Conservation (phyloP, 2,113 vertebrate species). For the Phaetusa simplex region DNA sequence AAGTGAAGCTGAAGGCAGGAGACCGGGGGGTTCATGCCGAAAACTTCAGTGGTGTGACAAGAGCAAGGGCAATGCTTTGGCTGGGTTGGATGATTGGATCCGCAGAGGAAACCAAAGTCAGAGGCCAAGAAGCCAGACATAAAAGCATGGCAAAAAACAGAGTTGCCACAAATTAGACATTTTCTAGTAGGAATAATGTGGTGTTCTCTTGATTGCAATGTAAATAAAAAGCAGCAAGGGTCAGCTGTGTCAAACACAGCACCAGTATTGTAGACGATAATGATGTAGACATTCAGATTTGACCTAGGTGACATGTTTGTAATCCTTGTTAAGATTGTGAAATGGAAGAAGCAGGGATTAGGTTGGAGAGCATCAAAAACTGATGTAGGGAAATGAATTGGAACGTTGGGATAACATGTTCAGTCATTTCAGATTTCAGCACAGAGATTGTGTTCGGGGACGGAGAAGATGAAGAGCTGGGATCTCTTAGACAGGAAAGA, state of each 20-base stretch:
- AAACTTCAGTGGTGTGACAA: not conserved
- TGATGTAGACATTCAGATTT: not conserved
- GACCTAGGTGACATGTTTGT: not conserved
- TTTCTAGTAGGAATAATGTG: not conserved
- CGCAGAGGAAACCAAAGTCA: not conserved
- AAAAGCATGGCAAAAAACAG: not conserved
- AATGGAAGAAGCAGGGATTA: not conserved
- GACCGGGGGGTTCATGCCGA: accelerated
- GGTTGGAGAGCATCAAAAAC: not conserved
- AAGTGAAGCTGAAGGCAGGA: not conserved
- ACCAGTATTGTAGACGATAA: not conserved
- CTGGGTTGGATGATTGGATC: not conserved
- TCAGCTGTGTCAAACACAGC: not conserved
- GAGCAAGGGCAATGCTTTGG: not conserved
- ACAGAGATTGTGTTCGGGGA: not conserved
- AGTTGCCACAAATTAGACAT: not conserved
- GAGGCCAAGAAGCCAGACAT: not conserved
- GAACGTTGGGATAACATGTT: not conserved
- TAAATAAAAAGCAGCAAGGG: not conserved
- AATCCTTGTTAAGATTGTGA: not conserved
- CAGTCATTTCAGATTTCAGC: not conserved
- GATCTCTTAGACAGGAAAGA: not conserved
- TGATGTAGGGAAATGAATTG: not conserved
- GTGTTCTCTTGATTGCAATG: not conserved
- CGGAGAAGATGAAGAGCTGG: not conserved